Base-by-base conservation (phyloP, 2,888 invertebrate genomes). In the Apotomis capreana region DNA sequence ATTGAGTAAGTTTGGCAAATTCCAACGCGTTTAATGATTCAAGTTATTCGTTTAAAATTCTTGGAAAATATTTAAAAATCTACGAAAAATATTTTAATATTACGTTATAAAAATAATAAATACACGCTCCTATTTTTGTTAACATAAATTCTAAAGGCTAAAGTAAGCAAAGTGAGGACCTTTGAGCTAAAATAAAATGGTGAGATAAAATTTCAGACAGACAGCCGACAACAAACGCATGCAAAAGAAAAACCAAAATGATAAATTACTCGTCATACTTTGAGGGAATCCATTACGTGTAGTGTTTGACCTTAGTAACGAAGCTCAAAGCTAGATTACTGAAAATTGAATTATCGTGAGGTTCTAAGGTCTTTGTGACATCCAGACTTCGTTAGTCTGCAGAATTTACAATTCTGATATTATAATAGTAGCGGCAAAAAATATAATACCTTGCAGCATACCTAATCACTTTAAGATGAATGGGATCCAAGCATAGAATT, bases 311-410 rank as follows among this genome's bases (percentile, higher is more conserved):
- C 61, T 51, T 61, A 61, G 49, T 49, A 36, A 36, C 15, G 44
- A 13, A 4, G 13, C 36, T 12, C 49, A 61, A 61, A 49, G 12
- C 49, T 49, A 10, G 49, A 49, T 61, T 51, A 49, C 26, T 61
- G 26, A 12, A 36, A 61, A 36, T 36, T 49, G 12, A 49, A 36
- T 61, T 61, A 61, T 36, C 26, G 1, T 26, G 26, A 26, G 3
- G 36, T n/a, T 49, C 36, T 9, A 9, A 10, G 49, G 49, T 49
- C 9, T 10, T 49, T 9, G 6, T 51, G 61, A 51, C 61, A 61
- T 61, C 51, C 61, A 51, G 61, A 26, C 36, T 36, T 26, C 26
- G 26, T 26, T n/a, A 51, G 61, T 49, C 49, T 46, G 61, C 61
- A n/a, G 49, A 61, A 12, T 61, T 61, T 57, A 36, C 36, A 12